These are phyloP conservation scores for Ophion ellenae DNA, from an alignment of 2,888 invertebrate species.

Conservation along the genomic window DNA sequence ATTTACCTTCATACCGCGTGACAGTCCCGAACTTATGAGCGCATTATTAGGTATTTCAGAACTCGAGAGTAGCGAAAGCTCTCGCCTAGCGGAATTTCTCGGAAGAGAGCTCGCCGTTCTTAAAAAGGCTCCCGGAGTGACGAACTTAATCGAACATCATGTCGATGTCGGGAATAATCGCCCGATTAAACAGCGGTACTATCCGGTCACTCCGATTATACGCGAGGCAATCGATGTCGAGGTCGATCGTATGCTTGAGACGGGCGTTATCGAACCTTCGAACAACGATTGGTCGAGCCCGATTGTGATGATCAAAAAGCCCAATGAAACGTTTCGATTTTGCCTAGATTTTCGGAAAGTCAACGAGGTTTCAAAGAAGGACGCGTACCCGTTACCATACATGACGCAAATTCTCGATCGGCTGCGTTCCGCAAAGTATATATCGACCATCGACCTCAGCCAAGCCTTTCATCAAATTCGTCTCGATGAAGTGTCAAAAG, in stretches of 20 bases:
- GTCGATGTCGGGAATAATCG: not conserved
- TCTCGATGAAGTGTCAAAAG: not conserved
- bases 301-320: slow-evolving; percentile 59
- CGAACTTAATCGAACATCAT: not conserved
- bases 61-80: not conserved
- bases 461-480: slow-evolving; percentile 24
- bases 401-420: too few species aligned
- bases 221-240: slow-evolving; percentile 16
- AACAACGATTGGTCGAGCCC: slow-evolving; percentile 6
- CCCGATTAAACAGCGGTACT: slow-evolving; percentile 16
- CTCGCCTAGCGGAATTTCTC: not conserved
- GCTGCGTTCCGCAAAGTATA: too few species aligned
- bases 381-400: too few species aligned
- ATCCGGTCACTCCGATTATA: slow-evolving; percentile 29
- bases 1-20: not conserved
- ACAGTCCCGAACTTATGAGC: not conserved
- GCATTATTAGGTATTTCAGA: not conserved
- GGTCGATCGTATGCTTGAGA: slow-evolving; percentile 1
- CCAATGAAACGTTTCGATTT: slow-evolving; percentile 52
- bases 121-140: not conserved
- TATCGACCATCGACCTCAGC: too few species aligned
- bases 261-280: not conserved
- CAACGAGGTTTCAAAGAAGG: slow-evolving; percentile 27
- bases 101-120: not conserved
- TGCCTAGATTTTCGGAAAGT: slow-evolving; percentile 50